Evolutionary conservation across 1,140 invertebrate genomes (phyloP), one percentile per base, ranked within the genome.

Genomic region (Batillaria attramentaria): DNA sequence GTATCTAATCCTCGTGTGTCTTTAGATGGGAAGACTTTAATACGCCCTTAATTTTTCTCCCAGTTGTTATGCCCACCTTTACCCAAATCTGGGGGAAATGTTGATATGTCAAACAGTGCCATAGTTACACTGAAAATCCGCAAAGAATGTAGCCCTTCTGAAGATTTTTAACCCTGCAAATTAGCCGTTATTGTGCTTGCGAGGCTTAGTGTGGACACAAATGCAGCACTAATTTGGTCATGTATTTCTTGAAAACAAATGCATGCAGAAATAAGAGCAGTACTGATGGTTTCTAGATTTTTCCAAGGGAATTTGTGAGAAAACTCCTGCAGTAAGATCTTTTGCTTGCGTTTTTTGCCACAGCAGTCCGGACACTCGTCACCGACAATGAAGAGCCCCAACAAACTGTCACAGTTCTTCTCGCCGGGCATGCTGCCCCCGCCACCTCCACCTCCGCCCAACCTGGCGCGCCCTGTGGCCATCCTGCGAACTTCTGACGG

Each of bases 391-490:
- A 89, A 93, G 88, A 93, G 92, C 91, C 92, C 93, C 83, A 90
- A 91, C 35, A 94, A 94, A 91, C 92, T 95, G 86, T 94, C 95
- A 76, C 95, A 96, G 85, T 97, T 97, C 91, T 97, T 97, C 92
- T 94, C 94, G 80, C 82, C 97, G 96, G 90, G 89, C 94, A 92
- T 93, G 92, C 92, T 98, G 84, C 97, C 97, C 24, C 96, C 97
- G n/a, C 97, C 97, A n/a, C 94, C 97, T 2, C 97, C 97, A 3
- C 92, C 93, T 18, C 90, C 89, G 20, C 87, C 88, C 35, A 97
- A 97, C 13, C 97, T 98, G 95, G 97, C 97, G 3, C 93, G 97
- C 83, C 97, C 97, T 0, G 97, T 99, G 16, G 96, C 97, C 35
- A 98, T 99, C 83, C 97, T 98, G 85, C 93, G 96, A 87, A 89